Evolutionary conservation across 2,113 vertebrate species (phyloP).

Genomic region (Melanotaenia duboulayi): DNA sequence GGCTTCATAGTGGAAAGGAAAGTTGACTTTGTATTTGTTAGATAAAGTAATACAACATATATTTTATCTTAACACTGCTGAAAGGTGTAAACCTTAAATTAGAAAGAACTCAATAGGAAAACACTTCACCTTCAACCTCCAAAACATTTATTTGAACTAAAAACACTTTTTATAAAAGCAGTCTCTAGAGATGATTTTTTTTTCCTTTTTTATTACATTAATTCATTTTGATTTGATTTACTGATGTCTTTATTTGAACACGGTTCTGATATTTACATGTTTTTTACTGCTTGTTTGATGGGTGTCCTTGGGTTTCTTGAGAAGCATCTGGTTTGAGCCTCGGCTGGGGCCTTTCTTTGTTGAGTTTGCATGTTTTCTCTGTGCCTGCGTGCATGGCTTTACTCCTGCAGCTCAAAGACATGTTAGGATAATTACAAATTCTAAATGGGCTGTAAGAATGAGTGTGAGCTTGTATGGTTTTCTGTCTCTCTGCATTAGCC

Average conservation of each 20-base stretch:
- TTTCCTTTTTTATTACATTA: too few relatives aligned
- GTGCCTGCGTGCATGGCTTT: background rate
- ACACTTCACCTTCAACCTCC: background rate
- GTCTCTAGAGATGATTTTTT: too few relatives aligned
- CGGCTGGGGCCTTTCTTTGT: background rate
- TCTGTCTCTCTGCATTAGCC: background rate
- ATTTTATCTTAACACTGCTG: background rate
- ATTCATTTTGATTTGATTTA: too few relatives aligned
- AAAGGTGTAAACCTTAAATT: background rate
- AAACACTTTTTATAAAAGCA: background rate
- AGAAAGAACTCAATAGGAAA: background rate
- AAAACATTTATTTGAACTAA: background rate
- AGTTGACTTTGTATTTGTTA: background rate
- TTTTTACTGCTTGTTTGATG: background rate
- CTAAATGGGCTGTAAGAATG: background rate
- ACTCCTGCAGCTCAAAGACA: background rate
- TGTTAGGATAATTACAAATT: background rate
- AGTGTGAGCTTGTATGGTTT: background rate
- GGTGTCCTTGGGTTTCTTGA: background rate
- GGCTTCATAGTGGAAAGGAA: constrained; percentile 11
- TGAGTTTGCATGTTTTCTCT: background rate
- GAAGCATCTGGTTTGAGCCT: background rate
- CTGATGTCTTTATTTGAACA: too few relatives aligned
- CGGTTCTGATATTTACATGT: background rate
- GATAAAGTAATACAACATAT: constrained; percentile 20